Conservation (phyloP, 2,888 invertebrate genomes). For the Agrilus cyanescens region DNA sequence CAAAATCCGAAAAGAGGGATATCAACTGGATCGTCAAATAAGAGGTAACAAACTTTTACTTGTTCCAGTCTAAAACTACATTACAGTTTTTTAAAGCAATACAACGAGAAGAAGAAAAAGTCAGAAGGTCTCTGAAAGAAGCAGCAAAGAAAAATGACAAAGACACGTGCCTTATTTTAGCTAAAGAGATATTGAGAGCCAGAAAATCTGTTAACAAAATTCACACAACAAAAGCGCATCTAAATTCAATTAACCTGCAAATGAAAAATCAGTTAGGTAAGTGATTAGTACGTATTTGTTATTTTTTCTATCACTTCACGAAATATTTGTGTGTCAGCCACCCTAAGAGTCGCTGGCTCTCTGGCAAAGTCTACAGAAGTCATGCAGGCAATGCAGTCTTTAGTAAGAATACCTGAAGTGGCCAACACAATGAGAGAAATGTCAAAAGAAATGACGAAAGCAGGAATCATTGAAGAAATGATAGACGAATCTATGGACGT, state of each 20-base stretch:
- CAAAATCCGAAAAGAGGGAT: conserved; percentile 87
- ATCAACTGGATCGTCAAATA: conserved; percentile 89
- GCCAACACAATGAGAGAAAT: conserved; percentile 94
- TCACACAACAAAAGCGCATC: conserved; percentile 91
- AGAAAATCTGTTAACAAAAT: conserved; percentile 83
- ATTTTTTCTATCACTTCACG: conserved; percentile 5
- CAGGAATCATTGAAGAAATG: conserved; percentile 99
- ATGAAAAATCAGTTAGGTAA: conserved; percentile 96
- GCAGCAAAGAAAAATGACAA: conserved; percentile 91
- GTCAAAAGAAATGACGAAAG: conserved; percentile 98
- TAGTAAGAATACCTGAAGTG: conserved; percentile 85
- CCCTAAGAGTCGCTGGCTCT: conserved; percentile 84
- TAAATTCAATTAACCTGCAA: conserved; percentile 91
- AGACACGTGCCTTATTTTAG: conserved; percentile 85
- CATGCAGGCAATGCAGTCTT: conserved; percentile 93
- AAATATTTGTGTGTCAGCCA: conserved; percentile 48
- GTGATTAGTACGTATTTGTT: conserved; percentile 15
- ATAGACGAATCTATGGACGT: conserved; percentile 93
- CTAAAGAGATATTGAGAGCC: conserved; percentile 83
- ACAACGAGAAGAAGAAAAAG: conserved; percentile 94
- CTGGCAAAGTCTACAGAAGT: conserved; percentile 94
- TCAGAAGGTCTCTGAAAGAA: conserved; percentile 84
- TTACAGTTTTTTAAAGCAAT: conserved; percentile 48
- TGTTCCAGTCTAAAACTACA: background rate
- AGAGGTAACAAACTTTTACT: conserved; percentile 42